Evolutionary conservation across 2,888 invertebrate species (phyloP).

Genomic region (Hypomecis atomaria): DNA sequence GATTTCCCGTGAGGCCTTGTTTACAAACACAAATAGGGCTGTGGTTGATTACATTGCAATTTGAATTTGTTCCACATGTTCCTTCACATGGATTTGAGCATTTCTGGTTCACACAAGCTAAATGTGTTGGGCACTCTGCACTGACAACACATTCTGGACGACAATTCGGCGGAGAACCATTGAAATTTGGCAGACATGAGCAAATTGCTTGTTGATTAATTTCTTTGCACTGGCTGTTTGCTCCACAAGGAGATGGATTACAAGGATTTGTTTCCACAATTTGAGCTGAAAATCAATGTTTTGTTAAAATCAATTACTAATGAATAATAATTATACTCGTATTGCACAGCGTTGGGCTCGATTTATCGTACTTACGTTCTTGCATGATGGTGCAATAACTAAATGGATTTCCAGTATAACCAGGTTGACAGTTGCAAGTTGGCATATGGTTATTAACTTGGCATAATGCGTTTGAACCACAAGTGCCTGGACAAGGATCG

Average conservation of each 20-base stretch:
- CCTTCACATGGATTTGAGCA: slow-evolving; percentile 88
- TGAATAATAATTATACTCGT: too few species aligned
- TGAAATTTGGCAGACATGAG: slow-evolving; percentile 86
- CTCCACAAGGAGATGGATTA: slow-evolving; percentile 88
- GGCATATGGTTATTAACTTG: slow-evolving; percentile 90
- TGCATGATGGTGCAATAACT: slow-evolving; percentile 81
- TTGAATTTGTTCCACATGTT: slow-evolving; percentile 85
- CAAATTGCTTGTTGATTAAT: slow-evolving; percentile 89
- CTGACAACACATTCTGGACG: slow-evolving; percentile 89
- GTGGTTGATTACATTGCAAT: slow-evolving; percentile 87
- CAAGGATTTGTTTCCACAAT: slow-evolving; percentile 66
- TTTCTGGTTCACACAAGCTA: slow-evolving; percentile 89
- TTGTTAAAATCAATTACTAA: too few species aligned
- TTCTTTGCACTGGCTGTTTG: slow-evolving; percentile 90
- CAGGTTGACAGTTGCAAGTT: slow-evolving; percentile 87
- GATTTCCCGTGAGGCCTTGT: slow-evolving; percentile 89
- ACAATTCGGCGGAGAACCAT: slow-evolving; percentile 89
- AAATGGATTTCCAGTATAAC: slow-evolving; percentile 88
- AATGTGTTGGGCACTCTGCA: slow-evolving; percentile 86
- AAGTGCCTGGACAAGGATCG: slow-evolving; percentile 92
- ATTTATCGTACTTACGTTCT: slow-evolving; percentile 68
- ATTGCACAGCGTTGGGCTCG: neutral
- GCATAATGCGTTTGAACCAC: slow-evolving; percentile 90
- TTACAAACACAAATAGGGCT: slow-evolving; percentile 92
- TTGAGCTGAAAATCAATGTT: slow-evolving; percentile 60